phyloP scores from a whole-genome alignment of 1,140 invertebrate species.

The Pseudachorutes palmiensis region DNA sequence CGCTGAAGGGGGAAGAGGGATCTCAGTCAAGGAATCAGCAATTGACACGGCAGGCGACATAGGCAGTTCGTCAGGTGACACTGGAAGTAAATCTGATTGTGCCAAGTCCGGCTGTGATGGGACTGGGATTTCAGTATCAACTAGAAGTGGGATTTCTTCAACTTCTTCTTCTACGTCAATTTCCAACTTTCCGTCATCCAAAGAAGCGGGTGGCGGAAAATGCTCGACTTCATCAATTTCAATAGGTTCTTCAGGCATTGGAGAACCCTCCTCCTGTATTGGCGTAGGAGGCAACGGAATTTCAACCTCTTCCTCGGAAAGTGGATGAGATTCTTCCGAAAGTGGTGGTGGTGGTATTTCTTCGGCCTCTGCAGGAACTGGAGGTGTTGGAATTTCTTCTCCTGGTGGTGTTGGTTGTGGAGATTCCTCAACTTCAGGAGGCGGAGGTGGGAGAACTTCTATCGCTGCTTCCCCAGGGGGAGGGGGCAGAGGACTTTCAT shows the following conservation, averaged over 20 bases:
- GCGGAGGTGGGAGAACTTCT: background rate
- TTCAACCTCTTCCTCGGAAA: background rate
- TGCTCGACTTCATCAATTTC: background rate
- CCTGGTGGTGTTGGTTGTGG: background rate
- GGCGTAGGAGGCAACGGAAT: too few relatives aligned
- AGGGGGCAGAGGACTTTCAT: too few relatives aligned
- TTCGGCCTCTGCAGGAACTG: background rate
- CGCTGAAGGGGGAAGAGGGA: too few relatives aligned
- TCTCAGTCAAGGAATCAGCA: too few relatives aligned
- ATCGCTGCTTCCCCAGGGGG: background rate
- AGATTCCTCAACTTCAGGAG: background rate
- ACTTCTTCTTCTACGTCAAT: background rate
- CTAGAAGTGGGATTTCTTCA: background rate
- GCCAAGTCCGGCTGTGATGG: too few relatives aligned
- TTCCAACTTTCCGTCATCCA: too few relatives aligned
- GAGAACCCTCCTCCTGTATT: too few relatives aligned
- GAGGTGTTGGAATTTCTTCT: background rate
- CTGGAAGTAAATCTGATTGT: too few relatives aligned
- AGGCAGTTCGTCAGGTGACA: too few relatives aligned
- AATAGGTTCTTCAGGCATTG: background rate
- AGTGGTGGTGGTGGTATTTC: background rate
- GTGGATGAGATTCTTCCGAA: background rate
- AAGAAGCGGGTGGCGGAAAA: too few relatives aligned
- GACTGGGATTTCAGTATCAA: too few relatives aligned
- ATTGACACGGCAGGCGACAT: too few relatives aligned